phyloP scores from a whole-genome alignment of 2,113 vertebrate species.

The Myotis lucifugus region DNA sequence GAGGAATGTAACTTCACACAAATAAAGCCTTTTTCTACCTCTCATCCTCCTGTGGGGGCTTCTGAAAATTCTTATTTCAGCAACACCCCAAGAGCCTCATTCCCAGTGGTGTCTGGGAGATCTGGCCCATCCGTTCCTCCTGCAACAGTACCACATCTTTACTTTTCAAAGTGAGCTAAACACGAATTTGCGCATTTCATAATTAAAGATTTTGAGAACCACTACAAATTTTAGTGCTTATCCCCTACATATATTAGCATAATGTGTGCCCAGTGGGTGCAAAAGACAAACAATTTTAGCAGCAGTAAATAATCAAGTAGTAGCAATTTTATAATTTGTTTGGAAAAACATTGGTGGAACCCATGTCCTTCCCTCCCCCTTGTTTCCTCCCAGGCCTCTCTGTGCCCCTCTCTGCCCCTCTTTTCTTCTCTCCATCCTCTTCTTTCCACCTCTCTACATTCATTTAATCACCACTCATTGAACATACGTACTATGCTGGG shows the following conservation, averaged over 20 bases:
- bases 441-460: background rate
- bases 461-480: background rate
- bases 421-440: background rate
- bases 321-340: background rate
- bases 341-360: background rate
- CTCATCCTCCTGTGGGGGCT: too few relatives aligned
- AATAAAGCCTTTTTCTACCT: too few relatives aligned
- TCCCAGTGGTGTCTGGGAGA: too few relatives aligned
- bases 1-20: too few relatives aligned
- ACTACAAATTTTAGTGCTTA: slow-evolving; percentile 50
- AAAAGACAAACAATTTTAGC: slow-evolving; percentile 21
- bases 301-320: slow-evolving; percentile 27
- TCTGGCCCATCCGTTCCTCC: too few relatives aligned
- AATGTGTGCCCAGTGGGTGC: slow-evolving; percentile 51
- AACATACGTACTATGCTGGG: too few relatives aligned
- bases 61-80: too few relatives aligned
- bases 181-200: slow-evolving; percentile 66
- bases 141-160: background rate
- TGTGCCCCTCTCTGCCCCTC: background rate
- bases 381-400: background rate
- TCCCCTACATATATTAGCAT: slow-evolving; percentile 36
- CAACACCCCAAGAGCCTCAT: too few relatives aligned
- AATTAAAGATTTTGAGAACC: slow-evolving; percentile 68
- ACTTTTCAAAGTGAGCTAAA: slow-evolving; percentile 62
- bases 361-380: background rate